Base-by-base conservation (phyloP, 2,888 invertebrate genomes). In the Ormyrus rosae region DNA sequence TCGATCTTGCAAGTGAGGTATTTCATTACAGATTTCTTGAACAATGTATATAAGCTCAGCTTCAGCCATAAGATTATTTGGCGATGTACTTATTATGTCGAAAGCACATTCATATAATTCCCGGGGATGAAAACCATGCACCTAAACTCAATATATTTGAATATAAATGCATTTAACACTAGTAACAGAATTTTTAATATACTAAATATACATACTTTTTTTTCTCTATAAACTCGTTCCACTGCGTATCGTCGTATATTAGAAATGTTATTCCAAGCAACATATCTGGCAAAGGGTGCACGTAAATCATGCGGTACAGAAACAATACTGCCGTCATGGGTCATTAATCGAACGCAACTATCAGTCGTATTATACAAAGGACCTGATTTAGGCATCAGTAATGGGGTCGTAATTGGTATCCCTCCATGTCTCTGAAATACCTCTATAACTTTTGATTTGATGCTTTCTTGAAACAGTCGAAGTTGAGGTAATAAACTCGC, bases 71-170 rank as follows among this genome's bases (percentile, higher is more conserved):
- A 96, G 91, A 84, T 94, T 94, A 79, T 93, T 95, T 79, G 93
- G 92, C 81, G 92, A 94, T 2, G 96, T 94, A 5, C 96, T 95
- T 51, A 98, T 95, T 81, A 99, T 96, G 90, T 99, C 99, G 90
- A 98, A 98, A 1, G 97, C 96, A 90, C 97, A 97, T 90, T 98
- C 98, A 78, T 95, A 94, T 19, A 96, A 93, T 91, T 98, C 98
- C 82, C 95, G 93, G 0, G 99, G 99, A 91, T 97, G 97, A 85
- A 96, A 95, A 0, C 96, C 96, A 83, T 90, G 91, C 8, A 91
- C 90, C 82, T 91, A 71, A 61, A 71, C 69, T 51, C 7, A 50
- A 11, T 77, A 13, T n/a, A 11, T n/a, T 76, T 72, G 45, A 65
- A 45, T 45, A 65, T 70, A 67, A 1, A 19, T 55, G 45, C 3